A percentile compares a stretch with the other conserved stretches of the same genome.
These are phyloP conservation scores for Lethrus apterus DNA, from an alignment of 1,140 invertebrate species.

Conservation along the genomic window DNA sequence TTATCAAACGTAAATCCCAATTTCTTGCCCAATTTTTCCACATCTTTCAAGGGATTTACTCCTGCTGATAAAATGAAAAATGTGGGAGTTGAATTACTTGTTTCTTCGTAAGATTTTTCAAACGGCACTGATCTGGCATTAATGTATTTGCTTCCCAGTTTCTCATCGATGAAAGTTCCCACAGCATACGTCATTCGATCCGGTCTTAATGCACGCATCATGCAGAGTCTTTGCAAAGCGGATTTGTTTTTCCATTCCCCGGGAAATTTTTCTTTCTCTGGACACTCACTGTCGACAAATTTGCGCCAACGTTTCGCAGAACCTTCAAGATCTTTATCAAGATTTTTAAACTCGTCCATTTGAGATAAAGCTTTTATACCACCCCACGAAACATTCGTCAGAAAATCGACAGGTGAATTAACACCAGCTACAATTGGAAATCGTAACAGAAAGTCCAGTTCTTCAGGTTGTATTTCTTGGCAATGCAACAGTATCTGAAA, in stretches of 20 bases:
- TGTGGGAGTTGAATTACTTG: constrained; percentile 73
- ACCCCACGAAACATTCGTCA: constrained; percentile 79
- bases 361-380: constrained; percentile 73
- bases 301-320: constrained; percentile 83
- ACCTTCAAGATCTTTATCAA: constrained; percentile 90
- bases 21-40: constrained; percentile 69
- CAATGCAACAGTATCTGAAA: constrained; percentile 58
- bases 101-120: constrained; percentile 80
- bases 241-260: constrained; percentile 95
- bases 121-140: constrained; percentile 72
- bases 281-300: constrained; percentile 83
- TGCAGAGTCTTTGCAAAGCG: constrained; percentile 81
- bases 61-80: constrained; percentile 95
- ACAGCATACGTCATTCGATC: constrained; percentile 82
- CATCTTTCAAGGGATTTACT: constrained; percentile 89
- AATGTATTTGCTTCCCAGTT: constrained; percentile 75
- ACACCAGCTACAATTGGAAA: constrained; percentile 61
- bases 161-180: constrained; percentile 76
- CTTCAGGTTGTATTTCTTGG: constrained; percentile 60
- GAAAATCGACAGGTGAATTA: constrained; percentile 74
- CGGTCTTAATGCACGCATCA: constrained; percentile 80
- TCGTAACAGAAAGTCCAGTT: constrained; percentile 84
- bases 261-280: constrained; percentile 89
- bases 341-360: constrained; percentile 74
- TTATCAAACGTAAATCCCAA: constrained; percentile 75